Evolutionary conservation across 1,140 invertebrate species (phyloP), one percentile per base, ranked within the genome.

Genomic region (Meloidogyne chitwoodi): DNA sequence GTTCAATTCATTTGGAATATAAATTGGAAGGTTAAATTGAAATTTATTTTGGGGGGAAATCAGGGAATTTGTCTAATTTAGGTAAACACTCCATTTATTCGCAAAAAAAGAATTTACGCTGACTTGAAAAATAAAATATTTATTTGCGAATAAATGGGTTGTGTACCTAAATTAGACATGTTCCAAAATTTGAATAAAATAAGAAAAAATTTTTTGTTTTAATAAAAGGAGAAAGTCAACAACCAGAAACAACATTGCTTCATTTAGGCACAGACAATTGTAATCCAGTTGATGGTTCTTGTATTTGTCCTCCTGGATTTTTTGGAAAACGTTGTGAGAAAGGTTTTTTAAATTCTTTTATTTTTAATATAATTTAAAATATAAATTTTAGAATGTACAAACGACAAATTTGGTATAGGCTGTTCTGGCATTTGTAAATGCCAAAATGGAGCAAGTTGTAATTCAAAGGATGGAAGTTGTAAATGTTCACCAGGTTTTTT

Each of bases 361-460:
- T 24, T 74, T 70, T 5, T 34, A 26, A 44, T n/a, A 1, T 1
- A 74, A 79, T 67, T 56, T 11, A 26, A 3, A 68, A 0, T n/a
- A 65, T 75, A 68, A 22, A 24, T 76, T 77, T 68, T 48, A 83
- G 82, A 74, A 61, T 96, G 94, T 85, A 92, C 93, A 0, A 88
- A 88, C 31, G 92, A 92, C 38, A 92, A 90, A 65, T 92, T 93
- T 86, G 93, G 93, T 0, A 88, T 90, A n/a, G 90, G 92, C 68
- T 97, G 94, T 83, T 91, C 92, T 78, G 91, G 91, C 38, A 90
- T 92, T 64, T 98, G 96, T 86, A 90, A 91, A 1, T 99, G 96
- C 88, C 93, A 95, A 85, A 98, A 98, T 88, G 91, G 91, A 62
- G 94, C 93, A 14, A 90, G 89, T 14, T 98, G 95, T 88, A 91